Percentiles rank a stretch among this genome's conserved stretches.
Evolutionary conservation across 2,113 vertebrate genomes (phyloP).

Genomic region (Gadus chalcogrammus): DNA sequence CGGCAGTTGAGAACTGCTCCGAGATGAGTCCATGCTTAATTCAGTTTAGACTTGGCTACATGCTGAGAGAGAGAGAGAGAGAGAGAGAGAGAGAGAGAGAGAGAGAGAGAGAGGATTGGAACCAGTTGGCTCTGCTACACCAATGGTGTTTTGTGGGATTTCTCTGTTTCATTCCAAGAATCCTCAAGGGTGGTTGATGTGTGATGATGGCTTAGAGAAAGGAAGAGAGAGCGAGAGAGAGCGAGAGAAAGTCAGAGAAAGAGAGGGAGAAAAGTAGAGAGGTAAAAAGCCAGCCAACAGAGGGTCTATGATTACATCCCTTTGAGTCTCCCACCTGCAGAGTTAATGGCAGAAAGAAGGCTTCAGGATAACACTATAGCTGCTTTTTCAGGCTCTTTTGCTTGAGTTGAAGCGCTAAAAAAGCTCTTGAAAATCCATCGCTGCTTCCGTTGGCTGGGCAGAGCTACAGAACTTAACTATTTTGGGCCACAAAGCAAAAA

Average conservation of each 20-base stretch:
- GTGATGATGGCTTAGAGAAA: neutral
- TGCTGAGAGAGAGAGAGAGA: neutral
- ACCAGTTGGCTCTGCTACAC: neutral
- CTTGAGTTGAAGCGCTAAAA: no score
- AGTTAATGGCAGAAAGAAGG: conserved; percentile 30
- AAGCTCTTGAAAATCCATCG: no score
- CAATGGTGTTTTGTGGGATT: neutral
- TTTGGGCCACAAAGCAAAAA: no score
- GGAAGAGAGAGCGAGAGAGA: neutral
- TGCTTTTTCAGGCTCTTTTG: no score
- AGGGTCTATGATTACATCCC: neutral
- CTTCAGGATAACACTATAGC: conserved; percentile 26
- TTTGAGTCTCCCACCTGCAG: conserved; percentile 12
- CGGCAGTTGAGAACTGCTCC: no score
- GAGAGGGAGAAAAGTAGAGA: conserved; percentile 6
- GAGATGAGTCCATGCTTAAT: no score
- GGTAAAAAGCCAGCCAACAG: conserved; percentile 8
- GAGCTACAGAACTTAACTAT: no score
- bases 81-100: conserved; percentile 1
- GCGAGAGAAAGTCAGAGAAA: neutral
- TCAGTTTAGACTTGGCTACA: no score
- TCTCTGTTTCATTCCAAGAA: no score
- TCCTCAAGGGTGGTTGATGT: no score
- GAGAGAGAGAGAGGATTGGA: neutral
- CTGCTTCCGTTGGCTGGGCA: no score